phyloP scores from a whole-genome alignment of 2,797 vertebrate species.

The Tokudaia tokunoshimensis region DNA sequence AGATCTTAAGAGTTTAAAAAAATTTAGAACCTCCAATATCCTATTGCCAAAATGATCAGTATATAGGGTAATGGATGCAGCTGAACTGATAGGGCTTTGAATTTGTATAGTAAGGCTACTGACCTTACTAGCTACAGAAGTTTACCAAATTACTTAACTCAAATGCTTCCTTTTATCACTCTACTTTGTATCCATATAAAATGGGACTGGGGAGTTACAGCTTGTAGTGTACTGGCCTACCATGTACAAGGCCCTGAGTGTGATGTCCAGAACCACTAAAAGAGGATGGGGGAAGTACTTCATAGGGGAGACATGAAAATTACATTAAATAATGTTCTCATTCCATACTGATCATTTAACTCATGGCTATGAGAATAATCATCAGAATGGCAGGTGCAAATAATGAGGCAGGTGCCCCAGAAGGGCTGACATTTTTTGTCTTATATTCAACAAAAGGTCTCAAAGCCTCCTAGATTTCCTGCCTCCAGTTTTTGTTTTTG shows the following conservation, averaged over 20 bases:
- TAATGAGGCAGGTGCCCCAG: background rate
- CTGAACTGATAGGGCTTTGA: background rate
- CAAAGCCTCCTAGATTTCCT: background rate
- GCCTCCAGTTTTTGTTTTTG: background rate
- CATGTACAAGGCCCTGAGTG: background rate
- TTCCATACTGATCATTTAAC: background rate
- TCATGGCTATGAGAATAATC: background rate
- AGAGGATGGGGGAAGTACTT: background rate
- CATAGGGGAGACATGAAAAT: background rate
- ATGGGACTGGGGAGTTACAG: too few species aligned
- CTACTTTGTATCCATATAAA: constrained; percentile 36
- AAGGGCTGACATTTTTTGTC: background rate
- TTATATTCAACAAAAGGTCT: background rate
- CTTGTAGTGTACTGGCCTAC: background rate
- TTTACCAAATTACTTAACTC: background rate
- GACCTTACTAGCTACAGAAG: background rate
- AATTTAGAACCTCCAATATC: background rate
- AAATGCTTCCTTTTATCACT: background rate
- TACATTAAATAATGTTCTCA: constrained; percentile 14
- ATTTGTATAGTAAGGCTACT: background rate
- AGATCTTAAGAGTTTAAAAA: background rate
- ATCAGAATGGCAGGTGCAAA: constrained; percentile 3
- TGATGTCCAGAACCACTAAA: background rate
- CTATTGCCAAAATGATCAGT: background rate
- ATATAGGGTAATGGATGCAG: background rate